Conservation (phyloP, 2,113 vertebrate genomes). For the Stegastes partitus region DNA sequence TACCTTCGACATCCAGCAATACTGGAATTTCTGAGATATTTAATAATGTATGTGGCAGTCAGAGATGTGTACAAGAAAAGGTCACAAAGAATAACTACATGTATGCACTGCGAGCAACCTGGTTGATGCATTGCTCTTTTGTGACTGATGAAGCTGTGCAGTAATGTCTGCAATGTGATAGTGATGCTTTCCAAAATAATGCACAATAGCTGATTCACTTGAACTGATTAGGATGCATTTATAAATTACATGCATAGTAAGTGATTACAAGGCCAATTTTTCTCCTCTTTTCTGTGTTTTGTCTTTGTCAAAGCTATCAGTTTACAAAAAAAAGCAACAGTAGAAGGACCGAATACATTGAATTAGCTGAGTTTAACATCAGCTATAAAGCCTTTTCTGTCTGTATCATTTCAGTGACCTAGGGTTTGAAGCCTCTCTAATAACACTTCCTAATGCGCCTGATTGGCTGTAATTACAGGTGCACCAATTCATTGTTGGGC, state of each 20-base stretch:
- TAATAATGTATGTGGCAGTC: constrained; percentile 48
- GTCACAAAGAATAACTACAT: constrained; percentile 36
- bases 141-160: constrained; percentile 1
- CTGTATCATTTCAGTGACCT: no score
- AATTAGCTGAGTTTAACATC: neutral
- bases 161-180: neutral
- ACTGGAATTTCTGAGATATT: constrained; percentile 35
- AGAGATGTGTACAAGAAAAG: constrained; percentile 40
- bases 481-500: neutral
- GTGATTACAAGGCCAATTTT: neutral
- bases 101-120: neutral
- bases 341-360: neutral
- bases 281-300: no score
- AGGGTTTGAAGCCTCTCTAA: neutral
- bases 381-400: no score
- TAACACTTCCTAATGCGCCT: neutral
- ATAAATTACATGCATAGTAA: neutral
- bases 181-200: neutral
- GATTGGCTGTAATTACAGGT: neutral
- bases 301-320: no score
- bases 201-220: neutral
- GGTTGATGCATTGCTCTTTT: constrained; percentile 1
- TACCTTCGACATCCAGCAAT: constrained; percentile 45
- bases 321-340: no score
- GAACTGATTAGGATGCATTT: neutral